phyloP scores from a whole-genome alignment of 2,888 invertebrate species.

The Drosophila nigritarsus region DNA sequence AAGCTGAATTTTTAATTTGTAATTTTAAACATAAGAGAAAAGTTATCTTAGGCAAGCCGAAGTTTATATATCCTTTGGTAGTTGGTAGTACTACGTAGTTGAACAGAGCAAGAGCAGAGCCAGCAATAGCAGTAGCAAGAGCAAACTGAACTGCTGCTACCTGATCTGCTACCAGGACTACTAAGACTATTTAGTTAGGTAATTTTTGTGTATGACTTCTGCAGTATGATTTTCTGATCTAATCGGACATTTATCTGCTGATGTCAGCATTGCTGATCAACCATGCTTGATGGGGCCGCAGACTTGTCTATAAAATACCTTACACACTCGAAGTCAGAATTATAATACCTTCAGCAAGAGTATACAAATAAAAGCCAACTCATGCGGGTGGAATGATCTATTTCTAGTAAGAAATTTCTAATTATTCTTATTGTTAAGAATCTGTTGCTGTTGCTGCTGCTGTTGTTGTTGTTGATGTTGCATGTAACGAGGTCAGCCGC shows the following conservation, averaged over 20 bases:
- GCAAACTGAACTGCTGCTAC: not conserved
- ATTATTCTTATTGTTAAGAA: conserved; percentile 5
- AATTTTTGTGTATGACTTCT: fast-evolving
- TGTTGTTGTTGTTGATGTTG: not conserved
- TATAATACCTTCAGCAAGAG: not conserved
- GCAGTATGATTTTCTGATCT: not conserved
- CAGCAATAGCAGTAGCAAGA: not conserved
- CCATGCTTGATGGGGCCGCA: not conserved
- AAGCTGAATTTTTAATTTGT: not conserved
- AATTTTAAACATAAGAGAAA: fast-evolving
- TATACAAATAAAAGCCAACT: not conserved
- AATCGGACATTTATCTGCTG: not conserved
- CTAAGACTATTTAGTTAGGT: not conserved
- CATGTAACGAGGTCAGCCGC: conserved; percentile 58
- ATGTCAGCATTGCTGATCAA: not conserved
- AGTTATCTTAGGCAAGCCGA: not conserved
- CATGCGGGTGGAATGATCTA: conserved; percentile 30
- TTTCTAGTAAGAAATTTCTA: conserved; percentile 39
- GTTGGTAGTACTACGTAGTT: too few species aligned
- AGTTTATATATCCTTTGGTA: not conserved
- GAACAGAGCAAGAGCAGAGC: not conserved
- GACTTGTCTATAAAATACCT: not conserved
- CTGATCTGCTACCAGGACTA: not conserved
- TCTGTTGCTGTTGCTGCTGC: not conserved
- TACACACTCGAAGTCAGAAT: not conserved